A percentile compares a stretch with the other conserved stretches of the same genome.
These are phyloP conservation scores for Patella depressa DNA, from an alignment of 2,888 invertebrate species.

Conservation along the genomic window DNA sequence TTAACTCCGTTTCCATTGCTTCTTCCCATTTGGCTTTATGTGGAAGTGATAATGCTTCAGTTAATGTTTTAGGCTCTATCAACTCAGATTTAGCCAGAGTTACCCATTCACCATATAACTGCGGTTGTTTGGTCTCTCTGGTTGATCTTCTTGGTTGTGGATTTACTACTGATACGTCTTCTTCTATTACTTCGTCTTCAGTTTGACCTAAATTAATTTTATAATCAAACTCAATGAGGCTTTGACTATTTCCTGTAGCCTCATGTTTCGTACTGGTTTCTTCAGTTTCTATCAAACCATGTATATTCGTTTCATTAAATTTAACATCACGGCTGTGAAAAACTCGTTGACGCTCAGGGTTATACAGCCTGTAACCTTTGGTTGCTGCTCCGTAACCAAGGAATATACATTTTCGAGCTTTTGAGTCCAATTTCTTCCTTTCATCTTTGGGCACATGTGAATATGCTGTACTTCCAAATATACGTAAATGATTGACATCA, in stretches of 20 bases:
- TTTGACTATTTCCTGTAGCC: too few species aligned
- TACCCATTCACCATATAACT: too few species aligned
- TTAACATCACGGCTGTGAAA: background rate
- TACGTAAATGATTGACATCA: constrained; percentile 21
- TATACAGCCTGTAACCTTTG: background rate
- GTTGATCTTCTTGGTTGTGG: background rate
- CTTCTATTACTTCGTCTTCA: too few species aligned
- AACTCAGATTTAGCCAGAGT: too few species aligned
- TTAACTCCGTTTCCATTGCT: constrained; percentile 27
- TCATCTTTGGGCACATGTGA: constrained; percentile 36
- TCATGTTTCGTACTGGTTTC: too few species aligned
- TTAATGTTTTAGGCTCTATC: too few species aligned
- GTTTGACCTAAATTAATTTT: too few species aligned
- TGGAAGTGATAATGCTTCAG: too few species aligned
- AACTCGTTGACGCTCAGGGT: background rate
- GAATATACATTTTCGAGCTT: constrained; percentile 23
- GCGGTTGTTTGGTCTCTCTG: background rate
- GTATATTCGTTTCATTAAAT: background rate
- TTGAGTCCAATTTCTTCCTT: constrained; percentile 26
- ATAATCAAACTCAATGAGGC: too few species aligned
- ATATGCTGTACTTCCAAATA: constrained; percentile 29
- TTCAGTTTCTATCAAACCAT: too few species aligned
- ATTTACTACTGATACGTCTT: background rate
- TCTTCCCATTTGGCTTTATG: constrained; percentile 16
- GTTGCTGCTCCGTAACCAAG: constrained; percentile 36